Evolutionary conservation across 37 sponge, comb jelly and placozoan species (phyloP), one percentile per base, ranked within the genome.

Genomic region (Chondrosia reniformis): DNA sequence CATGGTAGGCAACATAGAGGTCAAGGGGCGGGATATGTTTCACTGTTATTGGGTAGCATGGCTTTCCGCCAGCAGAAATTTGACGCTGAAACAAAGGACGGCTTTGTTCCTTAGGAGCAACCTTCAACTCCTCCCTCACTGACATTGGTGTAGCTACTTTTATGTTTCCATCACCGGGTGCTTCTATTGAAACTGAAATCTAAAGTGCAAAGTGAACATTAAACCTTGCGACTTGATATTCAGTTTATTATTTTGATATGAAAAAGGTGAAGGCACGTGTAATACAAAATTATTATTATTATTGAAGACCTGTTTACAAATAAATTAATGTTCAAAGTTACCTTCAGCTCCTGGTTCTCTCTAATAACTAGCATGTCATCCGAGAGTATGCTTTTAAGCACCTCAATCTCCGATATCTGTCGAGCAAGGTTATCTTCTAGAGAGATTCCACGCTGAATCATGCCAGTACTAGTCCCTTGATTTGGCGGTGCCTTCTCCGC

Each of bases 1-100:
- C 54, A 46, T 75, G 85, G 67, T 82, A 89, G 17, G 76, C 65
- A 12, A 89, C 55, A 45, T 81, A 85, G 28, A 89, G 82, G 10
- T 67, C 17, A 4, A 85, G 74, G 0, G 66, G 81, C 39, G 90
- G 80, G 30, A 89, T 79, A 62, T 85, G 82, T 24, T 75, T 75
- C 17, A 89, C 81, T 19, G 41, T 54, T n/a, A 56, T 27, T 3
- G 77, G 43, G n/a, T 77, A 77, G 37, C 59, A 40, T 77, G 34
- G 43, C 41, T 25, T 1, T 2, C 72, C 72, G 42, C 42, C 72
- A 34, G 72, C 42, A 17, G 72, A 69, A 43, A 25, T 44, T 39
- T 69, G 72, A n/a, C 72, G 72, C 21, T 69, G 37, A 13, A 69
- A 69, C 43, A 13, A 19, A 9, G 72, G 72, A 3, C 27, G 54